Percentiles rank a stretch among this genome's conserved stretches.
phyloP scores from a whole-genome alignment of 1,140 invertebrate species.

The Parasteatoda tepidariorum region DNA sequence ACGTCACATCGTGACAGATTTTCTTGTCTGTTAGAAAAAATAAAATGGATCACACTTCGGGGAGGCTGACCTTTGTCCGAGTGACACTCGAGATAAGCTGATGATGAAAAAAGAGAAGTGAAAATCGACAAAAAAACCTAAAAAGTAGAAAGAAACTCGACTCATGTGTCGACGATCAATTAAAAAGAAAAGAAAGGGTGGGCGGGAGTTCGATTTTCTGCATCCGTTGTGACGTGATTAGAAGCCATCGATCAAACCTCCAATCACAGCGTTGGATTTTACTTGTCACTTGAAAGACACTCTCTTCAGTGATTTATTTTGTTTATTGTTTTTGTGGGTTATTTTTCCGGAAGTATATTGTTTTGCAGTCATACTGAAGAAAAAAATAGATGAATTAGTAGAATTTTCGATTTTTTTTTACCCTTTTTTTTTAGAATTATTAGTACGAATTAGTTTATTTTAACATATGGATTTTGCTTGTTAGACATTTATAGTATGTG shows the following conservation, averaged over 20 bases:
- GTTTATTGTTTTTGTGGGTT: not conserved
- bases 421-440: no score
- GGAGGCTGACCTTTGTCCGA: conserved; percentile 3
- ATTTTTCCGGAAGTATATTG: not conserved
- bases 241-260: conserved; percentile 50
- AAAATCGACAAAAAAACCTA: not conserved
- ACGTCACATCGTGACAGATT: no score
- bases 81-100: not conserved
- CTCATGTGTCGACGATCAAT: conserved; percentile 42
- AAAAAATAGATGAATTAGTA: no score
- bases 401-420: no score
- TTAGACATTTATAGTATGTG: no score
- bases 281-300: conserved; percentile 6
- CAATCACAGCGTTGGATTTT: conserved; percentile 44
- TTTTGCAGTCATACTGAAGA: no score
- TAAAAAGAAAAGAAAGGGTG: conserved; percentile 30
- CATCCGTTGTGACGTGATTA: conserved; percentile 52
- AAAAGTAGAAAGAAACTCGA: conserved; percentile 7
- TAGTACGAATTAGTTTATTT: no score
- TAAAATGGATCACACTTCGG: no score
- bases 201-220: conserved; percentile 35
- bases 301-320: not conserved
- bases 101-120: not conserved
- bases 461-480: no score
- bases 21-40: no score